Base-by-base conservation (phyloP, 2,888 invertebrate genomes). In the Cosmopolites sordidus region DNA sequence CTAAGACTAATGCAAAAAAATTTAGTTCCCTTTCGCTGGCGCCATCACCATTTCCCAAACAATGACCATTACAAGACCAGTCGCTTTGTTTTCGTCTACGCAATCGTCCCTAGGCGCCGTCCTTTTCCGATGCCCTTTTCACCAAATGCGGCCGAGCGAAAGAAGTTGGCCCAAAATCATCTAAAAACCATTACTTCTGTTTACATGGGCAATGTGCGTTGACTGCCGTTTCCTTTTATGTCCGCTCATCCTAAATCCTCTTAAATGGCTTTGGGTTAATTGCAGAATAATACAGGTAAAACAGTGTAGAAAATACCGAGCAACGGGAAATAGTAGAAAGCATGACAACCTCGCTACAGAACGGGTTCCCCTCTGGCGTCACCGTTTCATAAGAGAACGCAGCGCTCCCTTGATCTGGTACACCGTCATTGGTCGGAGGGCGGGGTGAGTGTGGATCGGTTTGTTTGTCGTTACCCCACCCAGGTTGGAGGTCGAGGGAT, bases 151-250 rank as follows among this genome's bases (percentile, higher is more conserved):
- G 11, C 33, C 33, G 12, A 3, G 33, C 33, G 12, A 9, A 33
- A 33, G 33, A 33, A 33, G 33, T 33, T 33, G 33, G 11, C 22
- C 22, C 22, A 3, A 22, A 22, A 22, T 22, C 22, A 8, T 22
- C 8, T n/a, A 4, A 12, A n/a, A 33, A 33, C 33, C 33, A 33
- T 33, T 33, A 33, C 12, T 33, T 33, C 33, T 33, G 33, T 33
- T 33, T 33, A 33, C n/a, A 33, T 33, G 33, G 11, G 33, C 33
- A 33, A 33, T 33, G 33, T 33, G 33, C 33, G 33, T 11, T 33
- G 33, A 33, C 33, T 33, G 12, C 33, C 33, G 8, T 12, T 11
- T n/a, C n/a, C 33, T 33, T 12, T 33, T 33, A 11, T 33, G 12
- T 3, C 22, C 22, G 4, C 3, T 8, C 22, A 8, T 3, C 5